Base-by-base conservation (phyloP, 2,113 vertebrate genomes). In the Noctilio leporinus region DNA sequence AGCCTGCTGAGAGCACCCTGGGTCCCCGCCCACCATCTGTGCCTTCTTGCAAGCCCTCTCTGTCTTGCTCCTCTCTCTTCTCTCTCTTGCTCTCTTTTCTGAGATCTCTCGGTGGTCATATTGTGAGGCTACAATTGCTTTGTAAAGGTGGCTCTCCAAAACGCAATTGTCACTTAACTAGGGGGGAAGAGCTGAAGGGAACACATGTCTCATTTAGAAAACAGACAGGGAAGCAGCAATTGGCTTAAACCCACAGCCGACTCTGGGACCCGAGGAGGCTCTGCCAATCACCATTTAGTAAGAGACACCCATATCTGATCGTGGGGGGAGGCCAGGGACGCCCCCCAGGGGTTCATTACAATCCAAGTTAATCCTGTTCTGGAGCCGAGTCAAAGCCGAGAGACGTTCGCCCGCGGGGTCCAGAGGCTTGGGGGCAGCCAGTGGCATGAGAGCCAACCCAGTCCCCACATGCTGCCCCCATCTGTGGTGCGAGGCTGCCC, bases 1-100 rank as follows among this genome's bases (percentile, higher is more conserved):
- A 98, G 97, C 98, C 98, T 98, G 98, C 98, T 97, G 98, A 97
- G 98, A 98, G 98, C 98, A 98, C 98, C 98, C 98, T 98, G 97
- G 72, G 20, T 98, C 97, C 97, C 97, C 97, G 98, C 98, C 98
- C 97, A 98, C 98, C 98, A 98, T 98, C 98, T 98, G 98, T 98
- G 98, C 97, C 82, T 97, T 97, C 95, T 98, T 96, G 93, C n/a
- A 0, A 96, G 95, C 95, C 53, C 69, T 93, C 95, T 94, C 92
- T 88, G n/a, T n/a, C 87, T 38, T 7, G n/a, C 38, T 33, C 15
- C 12, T 35, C 38, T n/a, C 20, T 67, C 69, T 62, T 26, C 96
- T 97, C 93, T 75, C 8, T 55, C 28, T 30, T 16, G 10, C 40
- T 69, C 67, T 49, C 65, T 55, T 19, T 47, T 38, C 97, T 96